Evolutionary conservation across 2,113 vertebrate genomes (phyloP).

Genomic region (Naja naja): DNA sequence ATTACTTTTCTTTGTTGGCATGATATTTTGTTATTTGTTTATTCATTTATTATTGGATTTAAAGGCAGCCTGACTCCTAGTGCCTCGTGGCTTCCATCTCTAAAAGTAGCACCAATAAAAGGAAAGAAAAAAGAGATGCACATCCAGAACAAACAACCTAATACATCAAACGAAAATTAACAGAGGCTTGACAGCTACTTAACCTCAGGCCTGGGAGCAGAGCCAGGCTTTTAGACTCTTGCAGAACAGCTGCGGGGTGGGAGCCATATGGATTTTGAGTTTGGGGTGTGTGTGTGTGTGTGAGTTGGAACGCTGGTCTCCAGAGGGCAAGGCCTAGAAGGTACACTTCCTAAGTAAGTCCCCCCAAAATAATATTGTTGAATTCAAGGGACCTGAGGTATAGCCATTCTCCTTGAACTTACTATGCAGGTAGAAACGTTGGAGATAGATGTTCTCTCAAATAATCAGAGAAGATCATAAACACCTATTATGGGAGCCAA

Average conservation of each 20-base stretch:
- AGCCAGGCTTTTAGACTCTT: background rate
- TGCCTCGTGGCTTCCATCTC: background rate
- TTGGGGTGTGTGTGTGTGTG: too few relatives aligned
- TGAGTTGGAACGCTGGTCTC: background rate
- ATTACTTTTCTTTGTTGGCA: background rate
- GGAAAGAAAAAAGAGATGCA: background rate
- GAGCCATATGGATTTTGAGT: background rate
- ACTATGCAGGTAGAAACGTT: background rate
- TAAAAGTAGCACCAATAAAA: background rate
- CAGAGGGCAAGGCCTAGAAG: background rate
- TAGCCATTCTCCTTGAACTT: background rate
- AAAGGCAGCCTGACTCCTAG: background rate
- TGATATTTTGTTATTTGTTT: background rate
- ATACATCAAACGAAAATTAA: background rate
- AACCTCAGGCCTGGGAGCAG: background rate
- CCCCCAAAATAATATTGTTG: background rate
- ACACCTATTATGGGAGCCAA: background rate
- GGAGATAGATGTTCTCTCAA: background rate
- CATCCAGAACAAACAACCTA: background rate
- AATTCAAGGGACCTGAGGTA: background rate
- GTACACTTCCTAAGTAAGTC: background rate
- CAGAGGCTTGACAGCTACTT: background rate
- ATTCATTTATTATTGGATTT: background rate
- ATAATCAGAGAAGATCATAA: background rate
- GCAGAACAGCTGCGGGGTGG: background rate